Base-by-base conservation (phyloP, 1,140 invertebrate genomes). In the Stegodyphus mimosarum region DNA sequence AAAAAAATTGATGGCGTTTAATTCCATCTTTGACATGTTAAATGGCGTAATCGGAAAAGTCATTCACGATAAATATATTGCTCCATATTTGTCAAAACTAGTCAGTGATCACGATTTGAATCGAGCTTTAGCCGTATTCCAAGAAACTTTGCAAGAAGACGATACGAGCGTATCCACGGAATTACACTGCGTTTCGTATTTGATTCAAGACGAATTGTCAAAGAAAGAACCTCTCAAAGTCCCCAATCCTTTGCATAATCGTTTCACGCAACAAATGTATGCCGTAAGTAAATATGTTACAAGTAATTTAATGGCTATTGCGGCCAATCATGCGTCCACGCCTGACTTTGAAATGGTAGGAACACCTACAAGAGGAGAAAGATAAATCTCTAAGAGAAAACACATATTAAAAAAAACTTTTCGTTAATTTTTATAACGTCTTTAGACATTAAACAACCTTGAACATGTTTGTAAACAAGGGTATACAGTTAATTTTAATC, bases 241-340 rank as follows among this genome's bases (percentile, higher is more conserved):
- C 6, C 49, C 49, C 0, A 51, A 79, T 18, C 51, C 76, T 0
- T 11, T 79, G 9, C 52, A 52, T 11, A 18, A 13, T 51, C 51
- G 51, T 6, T 6, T 79, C 6, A 52, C 17, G 11, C 49, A 69
- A 10, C 76, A 79, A 69, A 53, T 79, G 51, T 69, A 67, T 2
- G 76, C 64, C 7, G 49, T 53, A 6, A 79, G 76, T 15, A 48
- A 69, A 6, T 79, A 79, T 4, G 17, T 76, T 5, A 69, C 63
- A 13, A 6, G 49, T 6, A 10, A 69, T 0, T 18, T 79, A 6
- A 15, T 70, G 4, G 18, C 50, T 0, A 17, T 69, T 6, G 63
- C 76, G 3, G 33, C 33, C 1, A 50, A 51, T 33, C 33, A 33
- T 33, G 33, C 33, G 3, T 33, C 33, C 3, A 33, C 33, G 33